Percentiles rank a stretch among this genome's conserved stretches.
Conservation (phyloP, 2,113 vertebrate genomes). For the Saccopteryx bilineata region DNA sequence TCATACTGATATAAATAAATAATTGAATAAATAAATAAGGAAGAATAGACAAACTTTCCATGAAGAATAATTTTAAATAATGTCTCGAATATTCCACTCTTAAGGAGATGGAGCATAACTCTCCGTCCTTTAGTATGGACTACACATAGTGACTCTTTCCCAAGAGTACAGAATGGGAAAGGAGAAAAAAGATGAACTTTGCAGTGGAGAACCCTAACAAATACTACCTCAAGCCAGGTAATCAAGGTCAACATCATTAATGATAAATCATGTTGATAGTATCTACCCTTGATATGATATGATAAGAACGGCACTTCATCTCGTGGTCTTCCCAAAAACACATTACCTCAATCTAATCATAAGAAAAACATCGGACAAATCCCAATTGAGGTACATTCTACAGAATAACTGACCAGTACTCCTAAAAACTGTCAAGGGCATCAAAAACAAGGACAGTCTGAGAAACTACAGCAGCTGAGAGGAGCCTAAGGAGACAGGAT, state of each 20-base stretch:
- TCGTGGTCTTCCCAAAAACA: background rate
- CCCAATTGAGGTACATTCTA: background rate
- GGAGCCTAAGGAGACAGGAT: background rate
- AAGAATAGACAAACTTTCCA: background rate
- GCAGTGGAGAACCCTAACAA: background rate
- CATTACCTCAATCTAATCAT: background rate
- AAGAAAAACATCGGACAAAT: conserved; percentile 7
- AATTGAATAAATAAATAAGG: background rate
- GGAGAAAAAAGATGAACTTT: background rate
- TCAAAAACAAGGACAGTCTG: background rate
- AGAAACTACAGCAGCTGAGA: background rate
- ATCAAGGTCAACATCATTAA: background rate
- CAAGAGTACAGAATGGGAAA: background rate
- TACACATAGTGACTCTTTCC: background rate
- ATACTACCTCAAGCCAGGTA: background rate
- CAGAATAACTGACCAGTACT: background rate
- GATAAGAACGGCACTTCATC: background rate
- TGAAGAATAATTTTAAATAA: background rate
- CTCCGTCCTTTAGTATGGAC: background rate
- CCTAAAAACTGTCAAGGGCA: conserved; percentile 26
- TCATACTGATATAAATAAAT: background rate
- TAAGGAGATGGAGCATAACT: background rate
- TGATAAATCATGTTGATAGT: background rate
- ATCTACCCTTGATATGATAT: background rate
- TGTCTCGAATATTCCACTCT: background rate